Evolutionary conservation across 1,140 invertebrate species (phyloP).

Genomic region (Calliopsis andreniformis): DNA sequence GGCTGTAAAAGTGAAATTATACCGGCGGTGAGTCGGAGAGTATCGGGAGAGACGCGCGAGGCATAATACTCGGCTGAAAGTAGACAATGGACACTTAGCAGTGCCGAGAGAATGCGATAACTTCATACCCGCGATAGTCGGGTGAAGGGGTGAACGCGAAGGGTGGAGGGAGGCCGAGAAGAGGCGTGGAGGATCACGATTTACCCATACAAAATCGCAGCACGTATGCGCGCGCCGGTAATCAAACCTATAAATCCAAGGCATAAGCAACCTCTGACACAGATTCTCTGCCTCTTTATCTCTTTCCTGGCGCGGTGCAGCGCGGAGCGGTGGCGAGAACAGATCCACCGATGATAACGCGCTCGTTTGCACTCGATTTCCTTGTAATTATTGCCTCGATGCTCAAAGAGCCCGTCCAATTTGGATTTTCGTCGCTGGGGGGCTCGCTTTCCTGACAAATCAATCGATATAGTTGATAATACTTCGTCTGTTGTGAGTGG

Average conservation of each 20-base stretch:
- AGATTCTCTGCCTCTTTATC: conserved; percentile 64
- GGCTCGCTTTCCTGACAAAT: conserved; percentile 12
- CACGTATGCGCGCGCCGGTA: conserved; percentile 63
- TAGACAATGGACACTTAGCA: conserved; percentile 74
- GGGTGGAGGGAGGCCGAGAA: conserved; percentile 29
- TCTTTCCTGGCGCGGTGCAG: conserved; percentile 10
- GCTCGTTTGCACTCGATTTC: conserved; percentile 61
- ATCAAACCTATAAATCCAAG: conserved; percentile 75
- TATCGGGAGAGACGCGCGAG: conserved; percentile 8
- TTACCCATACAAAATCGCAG: conserved; percentile 74
- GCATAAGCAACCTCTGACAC: conserved; percentile 73
- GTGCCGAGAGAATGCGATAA: conserved; percentile 69
- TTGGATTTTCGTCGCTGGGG: not conserved
- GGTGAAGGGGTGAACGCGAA: conserved; percentile 27
- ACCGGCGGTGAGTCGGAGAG: conserved; percentile 42
- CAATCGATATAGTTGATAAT: conserved; percentile 4
- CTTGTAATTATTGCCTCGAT: conserved; percentile 60
- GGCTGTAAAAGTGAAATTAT: conserved; percentile 66
- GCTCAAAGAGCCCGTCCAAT: not conserved
- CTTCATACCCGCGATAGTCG: conserved; percentile 67
- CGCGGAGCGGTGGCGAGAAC: conserved; percentile 45
- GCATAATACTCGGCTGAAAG: conserved; percentile 57
- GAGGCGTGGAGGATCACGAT: conserved; percentile 77
- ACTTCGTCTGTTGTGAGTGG: too few relatives aligned
- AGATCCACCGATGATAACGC: conserved; percentile 55